Evolutionary conservation across 2,797 vertebrate genomes (phyloP), one percentile per base, ranked within the genome.

Genomic region (Linurgus olivaceus): DNA sequence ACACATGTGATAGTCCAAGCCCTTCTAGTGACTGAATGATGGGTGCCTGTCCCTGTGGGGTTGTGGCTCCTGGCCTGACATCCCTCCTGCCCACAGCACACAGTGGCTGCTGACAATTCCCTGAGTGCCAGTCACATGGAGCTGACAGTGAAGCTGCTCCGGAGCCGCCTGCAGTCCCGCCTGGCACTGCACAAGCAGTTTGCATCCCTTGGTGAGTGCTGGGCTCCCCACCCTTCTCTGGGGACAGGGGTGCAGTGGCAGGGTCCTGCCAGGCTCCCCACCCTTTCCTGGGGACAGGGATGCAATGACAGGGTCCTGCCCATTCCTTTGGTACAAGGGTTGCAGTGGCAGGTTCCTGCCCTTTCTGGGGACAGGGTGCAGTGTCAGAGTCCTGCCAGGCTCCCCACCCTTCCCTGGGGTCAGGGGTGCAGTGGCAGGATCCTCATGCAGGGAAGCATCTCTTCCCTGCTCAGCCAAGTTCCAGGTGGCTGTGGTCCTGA

Each of bases 71-170:
- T 16, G 35, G 35, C 0, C 26, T 90, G 44, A 73, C 44, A 9
- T 9, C 58, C 18, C 42, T 88, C 31, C 11, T 68, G 13, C 77
- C 86, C 67, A 16, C 96, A 98, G 98, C 98, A 98, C 97, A 96
- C 95, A 0, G 97, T 98, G 73, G 54, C 97, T 3, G 97, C 97
- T 1, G 98, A 98, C 93, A 99, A 98, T 87, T 98, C 98, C 1
- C 98, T 99, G 91, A 99, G 99, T 4, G 99, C 99, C 94, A 99
- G 99, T 96, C 99, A 99, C 97, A 99, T 99, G 99, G 99, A 99
- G 97, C 98, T 89, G 93, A 99, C 99, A 6, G 98, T 99, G 97
- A 99, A 99, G 93, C 98, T 99, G 81, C 98, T 99, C 82, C 98
- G 98, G 25, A 98, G 99, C 44, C 97, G 99, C 38, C 97, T 99